These are phyloP conservation scores for Nymphalis urticae DNA, from an alignment of 2,888 invertebrate genomes.

Conservation along the genomic window DNA sequence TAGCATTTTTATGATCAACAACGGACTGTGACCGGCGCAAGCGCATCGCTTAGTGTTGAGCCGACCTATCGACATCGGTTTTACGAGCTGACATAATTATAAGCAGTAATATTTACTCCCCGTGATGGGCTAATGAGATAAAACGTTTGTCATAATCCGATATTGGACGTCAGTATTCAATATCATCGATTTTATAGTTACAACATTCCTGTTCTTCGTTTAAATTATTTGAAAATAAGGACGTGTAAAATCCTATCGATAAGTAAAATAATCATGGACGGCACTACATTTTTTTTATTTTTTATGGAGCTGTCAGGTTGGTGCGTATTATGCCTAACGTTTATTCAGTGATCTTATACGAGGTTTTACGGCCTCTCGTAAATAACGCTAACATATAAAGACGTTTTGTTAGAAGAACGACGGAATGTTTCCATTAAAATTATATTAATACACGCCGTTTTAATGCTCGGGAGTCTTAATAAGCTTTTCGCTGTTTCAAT, in stretches of 20 bases:
- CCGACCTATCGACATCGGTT: slow-evolving; percentile 39
- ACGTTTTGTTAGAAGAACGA: slow-evolving; percentile 68
- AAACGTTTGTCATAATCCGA: slow-evolving; percentile 24
- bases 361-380: slow-evolving; percentile 70
- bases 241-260: slow-evolving; percentile 24
- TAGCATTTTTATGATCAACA: slow-evolving; percentile 72
- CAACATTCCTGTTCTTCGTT: slow-evolving; percentile 13
- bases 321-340: slow-evolving; percentile 38
- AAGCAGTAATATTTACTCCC: slow-evolving; percentile 42
- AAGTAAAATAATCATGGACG: slow-evolving; percentile 12
- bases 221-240: slow-evolving; percentile 6
- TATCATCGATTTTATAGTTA: slow-evolving; percentile 33
- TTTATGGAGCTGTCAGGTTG: slow-evolving; percentile 13
- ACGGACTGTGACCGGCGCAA: slow-evolving; percentile 42
- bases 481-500: slow-evolving; percentile 68
- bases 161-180: slow-evolving; percentile 34
- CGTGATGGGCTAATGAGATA: slow-evolving; percentile 39
- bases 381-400: slow-evolving; percentile 72
- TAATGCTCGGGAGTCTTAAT: slow-evolving; percentile 55
- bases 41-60: slow-evolving; percentile 51
- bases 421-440: slow-evolving; percentile 73
- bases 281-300: slow-evolving; percentile 10
- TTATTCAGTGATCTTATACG: slow-evolving; percentile 72
- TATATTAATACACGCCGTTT: slow-evolving; percentile 67
- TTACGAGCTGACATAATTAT: slow-evolving; percentile 42